phyloP scores from a whole-genome alignment of 2,797 vertebrate species.

The Microcaecilia unicolor region DNA sequence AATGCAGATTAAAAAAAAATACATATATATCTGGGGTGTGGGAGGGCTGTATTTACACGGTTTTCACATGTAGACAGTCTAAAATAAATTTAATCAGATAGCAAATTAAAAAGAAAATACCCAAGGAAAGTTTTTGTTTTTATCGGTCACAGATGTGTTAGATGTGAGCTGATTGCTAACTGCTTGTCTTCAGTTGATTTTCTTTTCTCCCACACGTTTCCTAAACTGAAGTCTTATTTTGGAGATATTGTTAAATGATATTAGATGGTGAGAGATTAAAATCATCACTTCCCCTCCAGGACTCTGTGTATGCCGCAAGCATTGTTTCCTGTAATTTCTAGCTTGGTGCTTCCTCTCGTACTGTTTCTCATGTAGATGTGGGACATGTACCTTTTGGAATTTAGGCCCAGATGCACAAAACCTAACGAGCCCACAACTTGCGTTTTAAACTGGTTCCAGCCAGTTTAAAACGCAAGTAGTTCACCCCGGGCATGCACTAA shows the following conservation, averaged over 20 bases:
- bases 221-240: neutral
- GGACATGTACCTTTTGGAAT: no score
- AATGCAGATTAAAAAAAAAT: slow-evolving; percentile 56
- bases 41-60: slow-evolving; percentile 4
- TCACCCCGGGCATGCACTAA: no score
- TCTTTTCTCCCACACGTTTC: no score
- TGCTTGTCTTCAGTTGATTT: slow-evolving; percentile 19
- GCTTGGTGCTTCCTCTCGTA: no score
- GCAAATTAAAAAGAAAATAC: no score
- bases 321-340: neutral
- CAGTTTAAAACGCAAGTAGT: no score
- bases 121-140: slow-evolving; percentile 28
- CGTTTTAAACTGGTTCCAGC: no score
- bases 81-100: slow-evolving; percentile 7
- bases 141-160: slow-evolving; percentile 60
- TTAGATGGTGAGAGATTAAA: slow-evolving; percentile 39
- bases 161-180: slow-evolving; percentile 65
- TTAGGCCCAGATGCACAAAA: no score
- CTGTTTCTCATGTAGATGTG: no score
- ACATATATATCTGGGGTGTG: slow-evolving; percentile 7
- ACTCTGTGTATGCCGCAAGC: slow-evolving; percentile 1
- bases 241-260: slow-evolving; percentile 25
- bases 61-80: neutral
- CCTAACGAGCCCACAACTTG: no score
- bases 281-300: no score